phyloP scores from a whole-genome alignment of 2,797 vertebrate species.

The Halcyon badia region DNA sequence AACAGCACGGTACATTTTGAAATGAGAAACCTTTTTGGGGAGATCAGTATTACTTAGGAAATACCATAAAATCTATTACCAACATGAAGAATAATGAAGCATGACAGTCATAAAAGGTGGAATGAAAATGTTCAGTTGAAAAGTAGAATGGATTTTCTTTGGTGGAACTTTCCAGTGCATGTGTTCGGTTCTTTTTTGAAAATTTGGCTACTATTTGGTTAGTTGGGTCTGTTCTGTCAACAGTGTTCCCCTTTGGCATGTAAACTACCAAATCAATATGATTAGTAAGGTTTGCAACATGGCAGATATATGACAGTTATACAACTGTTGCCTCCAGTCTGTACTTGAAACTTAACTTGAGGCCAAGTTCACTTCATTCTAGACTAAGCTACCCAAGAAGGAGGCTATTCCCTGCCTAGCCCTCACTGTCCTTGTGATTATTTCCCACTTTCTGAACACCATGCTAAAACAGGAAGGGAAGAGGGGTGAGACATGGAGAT shows the following conservation, averaged over 20 bases:
- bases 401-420: background rate
- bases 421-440: background rate
- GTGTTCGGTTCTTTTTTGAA: background rate
- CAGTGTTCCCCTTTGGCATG: background rate
- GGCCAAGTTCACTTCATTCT: background rate
- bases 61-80: conserved; percentile 17
- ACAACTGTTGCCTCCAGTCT: background rate
- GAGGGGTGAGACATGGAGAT: background rate
- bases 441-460: background rate
- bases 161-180: background rate
- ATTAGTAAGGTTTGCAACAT: background rate
- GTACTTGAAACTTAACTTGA: background rate
- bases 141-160: background rate
- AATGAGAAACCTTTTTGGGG: conserved; percentile 18
- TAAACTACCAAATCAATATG: background rate
- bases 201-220: background rate
- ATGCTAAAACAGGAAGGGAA: background rate
- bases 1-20: conserved; percentile 33
- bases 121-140: background rate
- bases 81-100: conserved; percentile 5
- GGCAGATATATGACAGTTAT: background rate
- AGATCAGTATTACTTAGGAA: background rate
- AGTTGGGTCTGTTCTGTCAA: background rate
- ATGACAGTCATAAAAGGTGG: background rate
- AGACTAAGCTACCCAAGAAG: background rate